Evolutionary conservation across 2,113 vertebrate genomes (phyloP).

Genomic region (Gymnorhina tibicen): DNA sequence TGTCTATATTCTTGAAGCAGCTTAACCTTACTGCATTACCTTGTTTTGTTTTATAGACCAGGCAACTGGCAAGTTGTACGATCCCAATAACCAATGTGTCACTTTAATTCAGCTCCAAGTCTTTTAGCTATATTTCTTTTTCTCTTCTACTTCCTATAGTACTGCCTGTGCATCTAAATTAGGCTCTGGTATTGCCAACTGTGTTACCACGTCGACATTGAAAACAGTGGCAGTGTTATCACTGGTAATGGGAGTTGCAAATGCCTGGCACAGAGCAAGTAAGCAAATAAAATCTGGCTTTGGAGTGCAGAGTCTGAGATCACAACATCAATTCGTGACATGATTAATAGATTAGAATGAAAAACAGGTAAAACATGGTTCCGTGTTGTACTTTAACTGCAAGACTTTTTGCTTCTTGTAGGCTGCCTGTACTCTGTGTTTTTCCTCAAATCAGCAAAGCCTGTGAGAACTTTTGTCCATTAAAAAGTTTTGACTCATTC

Average conservation of each 20-base stretch:
- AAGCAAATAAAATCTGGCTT: not conserved
- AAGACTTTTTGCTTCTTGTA: not conserved
- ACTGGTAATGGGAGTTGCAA: not conserved
- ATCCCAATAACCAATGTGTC: not conserved
- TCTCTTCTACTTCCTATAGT: not conserved
- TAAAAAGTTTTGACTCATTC: not conserved
- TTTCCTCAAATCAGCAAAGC: not conserved
- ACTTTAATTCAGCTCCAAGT: not conserved
- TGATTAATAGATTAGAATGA: not conserved
- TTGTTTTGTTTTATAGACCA: not conserved
- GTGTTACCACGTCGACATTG: not conserved
- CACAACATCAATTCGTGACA: not conserved
- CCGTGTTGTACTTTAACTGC: not conserved
- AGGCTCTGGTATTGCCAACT: not conserved
- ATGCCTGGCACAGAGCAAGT: not conserved
- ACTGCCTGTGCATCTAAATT: not conserved
- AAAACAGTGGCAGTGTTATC: not conserved
- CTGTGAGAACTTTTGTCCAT: not conserved
- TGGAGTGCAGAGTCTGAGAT: not conserved
- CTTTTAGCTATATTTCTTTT: not conserved
- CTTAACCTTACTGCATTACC: not conserved
- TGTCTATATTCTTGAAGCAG: not conserved
- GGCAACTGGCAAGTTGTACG: fast-evolving
- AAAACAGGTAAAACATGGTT: not conserved
- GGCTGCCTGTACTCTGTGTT: fast-evolving